phyloP scores from a whole-genome alignment of 2,888 invertebrate genomes.

The Lumbricus terrestris region DNA sequence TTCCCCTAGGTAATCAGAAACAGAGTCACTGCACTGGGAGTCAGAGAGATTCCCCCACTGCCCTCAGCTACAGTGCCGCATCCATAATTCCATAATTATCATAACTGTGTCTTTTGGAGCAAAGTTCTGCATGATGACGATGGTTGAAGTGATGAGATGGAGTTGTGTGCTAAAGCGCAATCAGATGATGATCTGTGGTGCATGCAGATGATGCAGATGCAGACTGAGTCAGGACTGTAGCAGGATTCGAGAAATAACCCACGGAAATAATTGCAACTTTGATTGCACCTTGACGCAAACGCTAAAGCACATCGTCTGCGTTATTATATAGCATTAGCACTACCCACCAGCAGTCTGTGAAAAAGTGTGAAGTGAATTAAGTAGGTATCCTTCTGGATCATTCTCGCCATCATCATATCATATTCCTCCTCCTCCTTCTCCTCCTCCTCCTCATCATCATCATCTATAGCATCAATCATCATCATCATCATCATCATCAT shows the following conservation, averaged over 20 bases:
- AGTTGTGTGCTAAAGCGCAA: not conserved
- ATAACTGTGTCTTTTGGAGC: not conserved
- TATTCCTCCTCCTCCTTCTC: no score
- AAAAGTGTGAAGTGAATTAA: no score
- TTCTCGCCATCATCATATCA: no score
- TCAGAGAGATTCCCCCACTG: no score
- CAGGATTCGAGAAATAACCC: not conserved
- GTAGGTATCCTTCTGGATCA: no score
- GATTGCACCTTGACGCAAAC: not conserved
- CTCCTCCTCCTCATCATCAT: no score
- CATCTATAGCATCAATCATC: no score
- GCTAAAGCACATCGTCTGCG: not conserved
- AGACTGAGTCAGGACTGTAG: not conserved
- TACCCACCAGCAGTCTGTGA: no score
- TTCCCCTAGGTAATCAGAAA: not conserved
- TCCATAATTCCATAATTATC: not conserved
- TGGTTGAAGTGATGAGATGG: not conserved
- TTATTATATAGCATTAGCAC: not conserved
- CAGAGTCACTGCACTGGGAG: not conserved
- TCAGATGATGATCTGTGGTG: not conserved
- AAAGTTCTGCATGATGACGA: not conserved
- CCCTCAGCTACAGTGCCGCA: no score
- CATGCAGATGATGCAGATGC: not conserved
- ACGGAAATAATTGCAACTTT: not conserved
- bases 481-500: no score